Conservation (phyloP, 2,797 vertebrate species). For the Phoxinus dragarum region DNA sequence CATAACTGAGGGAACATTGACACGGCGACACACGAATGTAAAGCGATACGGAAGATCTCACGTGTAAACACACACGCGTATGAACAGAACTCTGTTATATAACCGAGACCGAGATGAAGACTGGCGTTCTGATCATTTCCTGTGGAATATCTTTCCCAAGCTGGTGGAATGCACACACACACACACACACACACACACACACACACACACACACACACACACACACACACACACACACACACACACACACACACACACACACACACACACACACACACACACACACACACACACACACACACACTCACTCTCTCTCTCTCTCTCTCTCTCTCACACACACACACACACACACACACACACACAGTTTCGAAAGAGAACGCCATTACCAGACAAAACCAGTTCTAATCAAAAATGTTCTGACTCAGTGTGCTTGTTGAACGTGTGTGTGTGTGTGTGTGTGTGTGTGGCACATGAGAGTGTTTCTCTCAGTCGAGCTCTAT, state of each 20-base stretch:
- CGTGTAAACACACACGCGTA: conserved; percentile 53
- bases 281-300: too few relatives aligned
- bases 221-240: too few relatives aligned
- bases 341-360: background rate
- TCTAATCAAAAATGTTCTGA: background rate
- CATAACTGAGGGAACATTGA: background rate
- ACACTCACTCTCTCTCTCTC: too few relatives aligned
- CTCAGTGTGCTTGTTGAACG: too few relatives aligned
- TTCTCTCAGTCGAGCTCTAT: conserved; percentile 65
- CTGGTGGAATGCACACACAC: conserved; percentile 68
- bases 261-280: too few relatives aligned
- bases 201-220: too few relatives aligned
- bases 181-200: background rate
- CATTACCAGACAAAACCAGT: conserved; percentile 13
- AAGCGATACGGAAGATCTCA: background rate
- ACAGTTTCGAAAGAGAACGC: background rate
- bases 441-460: conserved; percentile 3
- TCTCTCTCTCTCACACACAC: too few relatives aligned
- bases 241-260: too few relatives aligned
- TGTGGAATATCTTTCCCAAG: conserved; percentile 75
- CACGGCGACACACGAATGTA: too few relatives aligned
- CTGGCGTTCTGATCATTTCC: conserved; percentile 81
- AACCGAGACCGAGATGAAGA: conserved; percentile 71
- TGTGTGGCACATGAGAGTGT: background rate
- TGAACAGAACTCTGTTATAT: conserved; percentile 70